These are phyloP conservation scores for Habroteleia sp. DNA, from an alignment of 2,888 invertebrate genomes.

Conservation along the genomic window DNA sequence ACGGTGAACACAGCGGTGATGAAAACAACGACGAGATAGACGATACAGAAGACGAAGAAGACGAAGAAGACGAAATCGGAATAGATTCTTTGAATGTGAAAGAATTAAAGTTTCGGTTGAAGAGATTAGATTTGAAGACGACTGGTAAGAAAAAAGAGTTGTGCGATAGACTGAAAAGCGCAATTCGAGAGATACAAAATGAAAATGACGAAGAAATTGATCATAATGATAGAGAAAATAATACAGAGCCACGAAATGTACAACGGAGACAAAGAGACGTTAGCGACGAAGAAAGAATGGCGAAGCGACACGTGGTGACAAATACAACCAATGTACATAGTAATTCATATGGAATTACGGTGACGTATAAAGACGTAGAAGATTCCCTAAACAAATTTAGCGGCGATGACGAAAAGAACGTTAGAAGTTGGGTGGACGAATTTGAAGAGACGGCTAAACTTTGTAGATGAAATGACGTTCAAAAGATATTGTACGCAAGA, in stretches of 20 bases:
- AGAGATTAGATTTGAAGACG: not conserved
- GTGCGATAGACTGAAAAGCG: too few species aligned
- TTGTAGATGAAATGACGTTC: not conserved
- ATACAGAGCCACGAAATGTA: too few species aligned
- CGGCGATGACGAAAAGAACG: not conserved
- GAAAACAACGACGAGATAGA: not conserved
- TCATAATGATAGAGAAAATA: too few species aligned
- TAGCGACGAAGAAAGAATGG: not conserved
- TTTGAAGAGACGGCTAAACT: slow-evolving; percentile 1
- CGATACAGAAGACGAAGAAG: not conserved
- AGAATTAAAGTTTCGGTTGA: not conserved
- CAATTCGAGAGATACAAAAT: too few species aligned
- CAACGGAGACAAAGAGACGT: too few species aligned
- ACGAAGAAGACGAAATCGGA: not conserved
- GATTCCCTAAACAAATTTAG: not conserved
- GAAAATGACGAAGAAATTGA: too few species aligned
- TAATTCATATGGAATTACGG: not conserved
- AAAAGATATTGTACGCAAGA: not conserved
- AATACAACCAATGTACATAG: too few species aligned
- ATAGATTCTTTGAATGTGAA: not conserved
- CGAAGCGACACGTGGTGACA: too few species aligned
- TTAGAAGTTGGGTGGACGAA: not conserved
- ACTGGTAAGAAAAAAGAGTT: too few species aligned
- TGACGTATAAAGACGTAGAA: slow-evolving; percentile 1
- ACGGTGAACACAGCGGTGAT: not conserved